These are phyloP conservation scores for Thysanoteuthis rhombus DNA, from an alignment of 2,888 invertebrate species.

Conservation along the genomic window DNA sequence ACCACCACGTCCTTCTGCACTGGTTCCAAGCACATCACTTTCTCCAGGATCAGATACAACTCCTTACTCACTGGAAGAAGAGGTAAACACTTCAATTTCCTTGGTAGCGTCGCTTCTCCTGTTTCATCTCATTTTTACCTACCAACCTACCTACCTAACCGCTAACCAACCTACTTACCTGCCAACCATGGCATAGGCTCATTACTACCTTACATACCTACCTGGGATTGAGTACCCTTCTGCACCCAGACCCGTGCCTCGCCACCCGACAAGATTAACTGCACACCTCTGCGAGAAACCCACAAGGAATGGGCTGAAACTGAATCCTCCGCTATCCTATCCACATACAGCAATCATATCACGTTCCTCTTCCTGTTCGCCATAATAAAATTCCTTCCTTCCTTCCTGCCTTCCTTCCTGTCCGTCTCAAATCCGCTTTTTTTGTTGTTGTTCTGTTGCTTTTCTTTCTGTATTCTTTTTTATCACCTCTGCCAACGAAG, in stretches of 20 bases:
- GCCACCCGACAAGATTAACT: neutral
- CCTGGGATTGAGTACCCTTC: neutral
- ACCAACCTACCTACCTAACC: neutral
- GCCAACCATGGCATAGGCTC: neutral
- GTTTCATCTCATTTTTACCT: neutral
- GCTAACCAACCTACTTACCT: neutral
- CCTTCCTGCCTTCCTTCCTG: neutral
- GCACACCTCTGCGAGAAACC: neutral
- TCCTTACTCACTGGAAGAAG: neutral
- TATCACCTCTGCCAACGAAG: neutral
- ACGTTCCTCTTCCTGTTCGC: neutral
- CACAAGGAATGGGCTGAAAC: neutral
- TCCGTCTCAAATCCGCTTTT: neutral
- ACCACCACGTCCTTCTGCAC: neutral
- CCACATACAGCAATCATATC: neutral
- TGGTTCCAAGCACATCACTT: neutral
- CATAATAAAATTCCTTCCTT: neutral
- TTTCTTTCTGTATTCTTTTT: neutral
- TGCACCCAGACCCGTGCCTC: neutral
- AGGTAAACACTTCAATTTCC: neutral
- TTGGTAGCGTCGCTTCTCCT: neutral
- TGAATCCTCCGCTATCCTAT: neutral
- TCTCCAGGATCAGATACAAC: neutral
- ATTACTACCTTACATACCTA: neutral
- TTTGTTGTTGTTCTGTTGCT: neutral